Conservation (phyloP, 2,888 invertebrate genomes). For the Heliothis peltigera region DNA sequence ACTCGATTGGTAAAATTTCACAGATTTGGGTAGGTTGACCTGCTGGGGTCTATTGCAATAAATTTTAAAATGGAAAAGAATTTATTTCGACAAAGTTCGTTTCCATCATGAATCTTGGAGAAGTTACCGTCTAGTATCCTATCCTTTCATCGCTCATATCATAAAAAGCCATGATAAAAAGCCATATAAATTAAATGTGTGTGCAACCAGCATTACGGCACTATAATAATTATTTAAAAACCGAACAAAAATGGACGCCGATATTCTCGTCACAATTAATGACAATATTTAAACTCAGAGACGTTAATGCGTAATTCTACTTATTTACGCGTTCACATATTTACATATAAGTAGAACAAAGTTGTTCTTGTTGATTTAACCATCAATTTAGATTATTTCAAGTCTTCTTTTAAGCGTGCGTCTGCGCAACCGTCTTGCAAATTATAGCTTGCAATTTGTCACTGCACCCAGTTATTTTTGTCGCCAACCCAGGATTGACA, state of each 20-base stretch:
- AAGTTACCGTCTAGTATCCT: background rate
- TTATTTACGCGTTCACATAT: conserved; percentile 23
- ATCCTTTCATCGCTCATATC: background rate
- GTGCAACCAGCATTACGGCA: background rate
- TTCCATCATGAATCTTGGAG: no score
- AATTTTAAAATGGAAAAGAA: no score
- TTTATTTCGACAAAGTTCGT: no score
- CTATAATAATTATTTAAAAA: conserved; percentile 1
- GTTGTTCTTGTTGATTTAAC: conserved; percentile 45
- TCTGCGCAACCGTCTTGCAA: conserved; percentile 36
- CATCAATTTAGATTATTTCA: conserved; percentile 48
- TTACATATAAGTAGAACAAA: conserved; percentile 22
- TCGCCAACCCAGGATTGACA: conserved; percentile 44
- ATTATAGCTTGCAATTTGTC: conserved; percentile 57
- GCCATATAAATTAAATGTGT: background rate
- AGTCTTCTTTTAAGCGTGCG: conserved; percentile 30
- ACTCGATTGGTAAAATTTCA: no score
- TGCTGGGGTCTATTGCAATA: no score
- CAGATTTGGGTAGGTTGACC: no score
- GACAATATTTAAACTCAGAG: conserved; percentile 18
- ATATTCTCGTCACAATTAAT: conserved; percentile 35
- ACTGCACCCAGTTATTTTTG: conserved; percentile 50
- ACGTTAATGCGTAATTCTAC: conserved; percentile 43
- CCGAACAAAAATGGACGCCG: background rate
- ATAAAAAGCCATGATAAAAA: no score